Base-by-base conservation (phyloP, 2,113 vertebrate genomes). In the Chionodraco myersi region DNA sequence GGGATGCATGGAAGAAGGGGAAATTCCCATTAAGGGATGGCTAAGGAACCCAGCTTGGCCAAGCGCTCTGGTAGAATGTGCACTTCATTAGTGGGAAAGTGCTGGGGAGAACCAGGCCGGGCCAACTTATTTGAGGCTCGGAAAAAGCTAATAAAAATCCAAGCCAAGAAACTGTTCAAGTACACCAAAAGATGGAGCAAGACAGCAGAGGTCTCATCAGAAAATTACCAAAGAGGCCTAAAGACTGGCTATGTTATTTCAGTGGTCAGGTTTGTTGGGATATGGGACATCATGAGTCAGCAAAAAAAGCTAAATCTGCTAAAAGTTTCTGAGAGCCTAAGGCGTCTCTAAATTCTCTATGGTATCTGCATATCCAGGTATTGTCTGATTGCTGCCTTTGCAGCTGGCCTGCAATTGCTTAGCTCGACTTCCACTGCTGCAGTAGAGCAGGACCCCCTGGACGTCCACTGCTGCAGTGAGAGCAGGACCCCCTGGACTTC, bases 71-170 rank as follows among this genome's bases (percentile, higher is more conserved):
- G 83, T 90, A 87, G 89, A 94, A 94, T 94, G 90, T 94, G 92
- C 92, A 94, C 90, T 94, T 94, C 92, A 95, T 95, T 94, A 94
- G 89, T 89, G 89, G 87, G 90, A 94, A 94, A 94, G 93, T 91
- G 91, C 92, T 69, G 89, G 81, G 86, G 86, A 92, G 89, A 87
- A 88, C 86, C 79, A 49, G 84, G 64, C 78, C 53, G 36, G 83
- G 93, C 94, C 93, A 94, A 94, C 89, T 92, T 93, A 91, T 93
- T 87, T 92, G 91, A 92, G 90, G 92, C 91, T 89, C 89, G 76
- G 87, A 90, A 90, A 93, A 93, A 91, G 91, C 91, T 92, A 88
- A 94, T 94, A 94, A 95, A 94, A 93, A 52, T 74, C 69, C 70
- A 61, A 80, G 92, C 93, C 94, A 93, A 90, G 75, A 82, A 91